Evolutionary conservation across 2,113 vertebrate species (phyloP), one percentile per base, ranked within the genome.

Genomic region (Hippopotamus amphibius): DNA sequence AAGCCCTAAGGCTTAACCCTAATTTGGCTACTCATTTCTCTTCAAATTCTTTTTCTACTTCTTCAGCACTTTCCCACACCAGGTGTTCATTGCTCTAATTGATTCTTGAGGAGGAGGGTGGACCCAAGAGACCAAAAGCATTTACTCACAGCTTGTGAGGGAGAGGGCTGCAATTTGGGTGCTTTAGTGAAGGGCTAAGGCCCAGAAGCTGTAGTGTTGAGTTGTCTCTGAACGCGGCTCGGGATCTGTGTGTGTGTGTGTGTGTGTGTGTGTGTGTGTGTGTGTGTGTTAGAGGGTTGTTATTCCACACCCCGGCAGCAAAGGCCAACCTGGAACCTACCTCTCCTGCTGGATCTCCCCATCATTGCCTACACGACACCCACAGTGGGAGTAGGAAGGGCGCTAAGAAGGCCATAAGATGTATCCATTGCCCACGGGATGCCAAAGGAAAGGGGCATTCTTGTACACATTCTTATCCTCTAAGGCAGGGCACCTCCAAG

Each of bases 31-130:
- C 41, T 89, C 53, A 14, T 72, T 88, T 85, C 84, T 86, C 80
- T 72, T 76, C 65, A 53, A 55, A 85, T 93, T 69, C 59, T 46
- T 88, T 95, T 82, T n/a, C 83, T 24, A 33, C 81, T 55, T 80
- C 19, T 37, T 93, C 57, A 80, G 85, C 53, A 15, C 26, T 84
- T 91, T 88, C 63, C 77, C 88, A 66, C 13, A 81, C 28, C 93
- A 95, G 86, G 82, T 82, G 41, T 55, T 86, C 88, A 72, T 17
- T 55, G 33, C 13, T 7, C 61, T 94, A 68, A 72, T 24, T 93
- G 59, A 94, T 84, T 94, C 65, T 85, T 30, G 57, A 90, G 65
- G 71, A 90, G 33, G 33, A 71, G 12, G 55, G 28, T 50, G 50
- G 48, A 12, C 50, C 28, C 63, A 30, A 48, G 66, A 82, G 22